phyloP scores from a whole-genome alignment of 2,888 invertebrate species.

The Panzeria rudis region DNA sequence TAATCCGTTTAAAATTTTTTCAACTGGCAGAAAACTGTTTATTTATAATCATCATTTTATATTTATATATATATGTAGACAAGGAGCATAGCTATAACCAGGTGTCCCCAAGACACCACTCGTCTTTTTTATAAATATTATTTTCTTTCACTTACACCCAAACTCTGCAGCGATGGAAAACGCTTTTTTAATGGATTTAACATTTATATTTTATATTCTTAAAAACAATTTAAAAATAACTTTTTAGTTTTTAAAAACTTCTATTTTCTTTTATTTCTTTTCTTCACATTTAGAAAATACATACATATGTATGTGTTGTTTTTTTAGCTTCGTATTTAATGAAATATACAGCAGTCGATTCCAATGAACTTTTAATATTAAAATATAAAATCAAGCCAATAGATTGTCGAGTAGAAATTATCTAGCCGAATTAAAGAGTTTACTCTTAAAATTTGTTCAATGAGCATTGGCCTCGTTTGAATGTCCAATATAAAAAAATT shows the following conservation, averaged over 20 bases:
- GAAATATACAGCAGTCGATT: slow-evolving; percentile 58
- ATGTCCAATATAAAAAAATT: neutral
- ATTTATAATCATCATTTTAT: no score
- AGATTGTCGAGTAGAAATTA: slow-evolving; percentile 15
- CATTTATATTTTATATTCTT: slow-evolving; percentile 74
- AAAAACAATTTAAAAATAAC: slow-evolving; percentile 3
- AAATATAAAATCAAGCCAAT: slow-evolving; percentile 41
- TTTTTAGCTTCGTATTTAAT: slow-evolving; percentile 32
- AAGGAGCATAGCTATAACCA: no score
- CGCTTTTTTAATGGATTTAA: slow-evolving; percentile 83
- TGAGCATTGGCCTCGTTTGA: slow-evolving; percentile 19
- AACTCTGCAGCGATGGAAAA: slow-evolving; percentile 85
- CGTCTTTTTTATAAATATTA: no score
- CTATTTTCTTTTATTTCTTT: slow-evolving; percentile 15
- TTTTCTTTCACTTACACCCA: slow-evolving; percentile 83
- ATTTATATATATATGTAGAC: no score
- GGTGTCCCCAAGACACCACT: no score
- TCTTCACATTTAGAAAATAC: slow-evolving; percentile 26
- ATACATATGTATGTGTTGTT: slow-evolving; percentile 2
- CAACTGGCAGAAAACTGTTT: no score
- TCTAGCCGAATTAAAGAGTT: slow-evolving; percentile 7
- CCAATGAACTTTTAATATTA: slow-evolving; percentile 44
- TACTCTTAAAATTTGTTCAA: slow-evolving; percentile 45
- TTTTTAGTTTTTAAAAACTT: slow-evolving; percentile 34
- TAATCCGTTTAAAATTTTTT: no score